Evolutionary conservation across 2,113 vertebrate genomes (phyloP), one percentile per base, ranked within the genome.

Genomic region (Sinocyclocheilus grahami): DNA sequence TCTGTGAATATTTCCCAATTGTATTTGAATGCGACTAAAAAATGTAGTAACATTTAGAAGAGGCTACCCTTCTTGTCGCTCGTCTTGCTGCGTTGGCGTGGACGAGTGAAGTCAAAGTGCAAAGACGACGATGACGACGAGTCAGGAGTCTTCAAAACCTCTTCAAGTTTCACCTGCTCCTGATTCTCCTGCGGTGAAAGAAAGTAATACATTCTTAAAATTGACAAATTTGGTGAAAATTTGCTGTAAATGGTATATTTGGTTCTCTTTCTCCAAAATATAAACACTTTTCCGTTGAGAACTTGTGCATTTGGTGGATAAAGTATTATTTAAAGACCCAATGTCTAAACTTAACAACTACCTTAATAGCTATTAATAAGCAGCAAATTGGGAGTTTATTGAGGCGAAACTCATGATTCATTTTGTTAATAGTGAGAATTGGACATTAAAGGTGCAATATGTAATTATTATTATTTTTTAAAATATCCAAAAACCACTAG

Each of bases 121-220:
- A 51, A 48, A 27, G 33, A 37, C 18, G 91, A 84, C 42, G 94
- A 37, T 3, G 67, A 37, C 4, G 16, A 27, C 1, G 42, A 33
- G 33, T 55, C 93, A 0, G 94, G 92, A 1, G 93, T 94, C 27
- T 75, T 92, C 85, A 96, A 87, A 51, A 95, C 87, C 75, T 94
- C 93, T 89, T 95, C 94, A 80, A 96, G 88, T 71, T 81, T 87
- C 39, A 42, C 46, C 85, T 86, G 85, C 4, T 86, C 85, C 53
- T 74, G 27, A 37, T 46, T 75, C 53, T 82, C 69, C 85, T 86
- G 20, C 39, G 48, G 58, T 77, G 22, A 79, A 4, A 78, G 20
- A 75, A 39, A 48, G 13, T 2, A 80, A 6, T 3, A 0, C 14
- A 5, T 16, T 37, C n/a, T 42, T 20, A 62, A 4, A 63, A 63